Evolutionary conservation across 2,888 invertebrate genomes (phyloP).

Genomic region (Protonemura montana): DNA sequence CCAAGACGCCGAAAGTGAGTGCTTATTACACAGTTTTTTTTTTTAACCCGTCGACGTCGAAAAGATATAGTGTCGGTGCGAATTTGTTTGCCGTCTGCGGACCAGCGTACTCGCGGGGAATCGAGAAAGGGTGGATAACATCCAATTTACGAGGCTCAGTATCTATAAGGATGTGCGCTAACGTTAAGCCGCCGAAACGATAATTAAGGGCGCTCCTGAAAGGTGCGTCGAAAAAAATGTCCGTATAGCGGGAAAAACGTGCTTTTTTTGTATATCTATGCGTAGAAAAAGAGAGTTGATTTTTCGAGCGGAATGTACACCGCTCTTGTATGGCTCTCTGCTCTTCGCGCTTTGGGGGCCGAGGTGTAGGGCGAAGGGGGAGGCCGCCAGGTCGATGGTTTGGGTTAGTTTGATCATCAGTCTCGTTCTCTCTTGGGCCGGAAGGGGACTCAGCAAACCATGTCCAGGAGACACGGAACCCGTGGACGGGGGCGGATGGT

Average conservation of each 20-base stretch:
- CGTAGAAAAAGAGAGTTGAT: not conserved
- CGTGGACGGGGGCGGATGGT: not conserved
- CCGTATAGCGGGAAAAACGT: not conserved
- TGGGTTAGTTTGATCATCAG: constrained; percentile 41
- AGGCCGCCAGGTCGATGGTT: constrained; percentile 37
- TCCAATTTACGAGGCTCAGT: not conserved
- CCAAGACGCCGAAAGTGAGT: not conserved
- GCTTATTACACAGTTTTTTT: not conserved
- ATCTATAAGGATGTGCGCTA: not conserved
- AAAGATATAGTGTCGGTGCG: not conserved
- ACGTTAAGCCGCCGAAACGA: not conserved
- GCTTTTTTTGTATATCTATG: not conserved
- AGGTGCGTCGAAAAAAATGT: not conserved
- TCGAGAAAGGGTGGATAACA: not conserved
- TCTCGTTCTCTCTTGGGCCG: constrained; percentile 38
- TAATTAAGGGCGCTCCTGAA: not conserved
- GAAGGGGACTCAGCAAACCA: constrained; percentile 46
- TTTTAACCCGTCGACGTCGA: not conserved
- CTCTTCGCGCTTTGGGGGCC: not conserved
- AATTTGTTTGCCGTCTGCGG: not conserved
- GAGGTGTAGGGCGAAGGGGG: constrained; percentile 45
- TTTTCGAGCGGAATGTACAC: constrained; percentile 42
- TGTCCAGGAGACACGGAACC: constrained; percentile 40
- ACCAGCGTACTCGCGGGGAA: not conserved
- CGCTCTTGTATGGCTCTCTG: not conserved